Percentiles rank a stretch among this genome's conserved stretches.
Evolutionary conservation across 2,888 invertebrate species (phyloP).

Genomic region (Scrobipalpa atriplicella): DNA sequence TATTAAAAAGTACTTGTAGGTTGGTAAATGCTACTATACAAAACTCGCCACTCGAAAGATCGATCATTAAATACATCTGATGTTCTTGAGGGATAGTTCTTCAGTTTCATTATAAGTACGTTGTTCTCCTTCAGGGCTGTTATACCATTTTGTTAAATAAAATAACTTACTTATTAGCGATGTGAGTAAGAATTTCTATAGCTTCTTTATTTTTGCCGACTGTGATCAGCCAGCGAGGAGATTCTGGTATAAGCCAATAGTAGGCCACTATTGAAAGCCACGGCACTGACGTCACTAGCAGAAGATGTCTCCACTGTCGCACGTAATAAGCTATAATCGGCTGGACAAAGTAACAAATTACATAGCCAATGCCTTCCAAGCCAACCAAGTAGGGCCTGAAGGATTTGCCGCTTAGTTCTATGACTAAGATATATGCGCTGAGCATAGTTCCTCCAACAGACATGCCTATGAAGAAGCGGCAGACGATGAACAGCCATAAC

Average conservation of each 20-base stretch:
- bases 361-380: slow-evolving; percentile 80
- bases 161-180: slow-evolving; percentile 76
- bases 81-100: too few species aligned
- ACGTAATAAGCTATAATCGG: slow-evolving; percentile 83
- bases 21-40: too few species aligned
- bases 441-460: slow-evolving; percentile 86
- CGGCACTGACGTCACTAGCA: slow-evolving; percentile 79
- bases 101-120: too few species aligned
- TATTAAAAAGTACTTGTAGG: too few species aligned
- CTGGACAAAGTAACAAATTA: slow-evolving; percentile 79
- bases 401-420: slow-evolving; percentile 83
- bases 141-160: neutral
- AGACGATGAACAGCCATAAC: slow-evolving; percentile 83
- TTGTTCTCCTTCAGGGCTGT: too few species aligned
- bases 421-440: slow-evolving; percentile 84
- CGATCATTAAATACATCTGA: too few species aligned
- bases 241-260: slow-evolving; percentile 89
- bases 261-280: slow-evolving; percentile 82
- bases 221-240: slow-evolving; percentile 90
- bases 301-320: slow-evolving; percentile 83
- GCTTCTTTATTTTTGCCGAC: slow-evolving; percentile 85
- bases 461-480: slow-evolving; percentile 83
- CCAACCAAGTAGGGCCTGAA: slow-evolving; percentile 81
- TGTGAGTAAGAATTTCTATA: slow-evolving; percentile 83
- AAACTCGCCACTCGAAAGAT: too few species aligned